Evolutionary conservation across 2,888 invertebrate species (phyloP), one percentile per base, ranked within the genome.

Genomic region (Polymixis flavicincta): DNA sequence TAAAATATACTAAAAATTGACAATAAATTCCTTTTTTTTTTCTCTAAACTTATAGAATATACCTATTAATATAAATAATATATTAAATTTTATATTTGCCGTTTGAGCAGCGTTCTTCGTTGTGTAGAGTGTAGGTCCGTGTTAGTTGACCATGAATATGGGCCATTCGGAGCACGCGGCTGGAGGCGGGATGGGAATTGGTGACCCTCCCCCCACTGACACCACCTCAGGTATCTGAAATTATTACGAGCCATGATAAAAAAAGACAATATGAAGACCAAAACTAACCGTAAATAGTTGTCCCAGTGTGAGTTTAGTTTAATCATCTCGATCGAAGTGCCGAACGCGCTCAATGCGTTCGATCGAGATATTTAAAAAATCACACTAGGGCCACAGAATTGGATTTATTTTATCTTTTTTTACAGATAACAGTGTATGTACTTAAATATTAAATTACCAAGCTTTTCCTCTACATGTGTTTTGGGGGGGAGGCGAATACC

Each of bases 131-230:
- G 52, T 48, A 28, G 22, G 32, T 68, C 17, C 61, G 71, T 60
- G 63, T 89, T 91, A 96, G 88, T 96, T 96, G 86, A 96, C 96
- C 94, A 96, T 96, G 82, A 94, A 96, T 71, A 96, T 93, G 0
- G 96, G 96, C 96, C 96, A 96, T 66, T 96, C 96, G 14, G 94
- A 94, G 85, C 95, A 95, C 32, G 96, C 93, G n/a, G 94, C 94
- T 5, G 96, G 95, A 17, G 95, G 93, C 13, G 95, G 94, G 55
- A 96, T 94, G 37, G 96, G 96, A 69, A 96, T 88, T 0, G 96
- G 96, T 0, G 96, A 96, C 9, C 95, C 96, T 11, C 96, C 96
- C 19, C 95, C 95, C 54, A 96, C 96, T 2, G 96, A 92, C 67
- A 96, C 93, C 75, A 96, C 95, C 85, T 96, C 96, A 13, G 95